phyloP scores from a whole-genome alignment of 2,113 vertebrate species.

The Alethe diademata region DNA sequence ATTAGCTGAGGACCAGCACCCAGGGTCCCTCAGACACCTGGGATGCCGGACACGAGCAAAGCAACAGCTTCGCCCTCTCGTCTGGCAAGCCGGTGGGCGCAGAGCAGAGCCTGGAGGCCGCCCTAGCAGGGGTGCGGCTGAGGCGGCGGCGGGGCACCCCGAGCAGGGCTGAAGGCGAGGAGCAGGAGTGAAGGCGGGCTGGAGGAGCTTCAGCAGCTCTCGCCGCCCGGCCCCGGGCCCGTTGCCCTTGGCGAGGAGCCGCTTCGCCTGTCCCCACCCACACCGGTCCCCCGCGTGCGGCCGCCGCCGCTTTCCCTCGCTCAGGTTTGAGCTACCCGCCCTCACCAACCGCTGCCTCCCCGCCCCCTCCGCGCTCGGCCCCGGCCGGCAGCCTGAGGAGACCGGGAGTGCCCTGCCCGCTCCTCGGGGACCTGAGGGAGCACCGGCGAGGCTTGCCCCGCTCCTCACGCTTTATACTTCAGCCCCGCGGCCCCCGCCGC shows the following conservation, averaged over 20 bases:
- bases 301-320: slow-evolving; percentile 56
- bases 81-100: not conserved
- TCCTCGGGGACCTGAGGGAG: accelerated
- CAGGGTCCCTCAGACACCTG: not conserved
- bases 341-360: slow-evolving; percentile 48
- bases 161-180: not conserved
- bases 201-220: not conserved
- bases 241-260: slow-evolving; percentile 46
- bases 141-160: not conserved
- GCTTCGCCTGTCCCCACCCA: not conserved
- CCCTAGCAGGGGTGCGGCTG: not conserved
- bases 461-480: not conserved
- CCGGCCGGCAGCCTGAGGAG: not conserved
- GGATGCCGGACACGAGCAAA: not conserved
- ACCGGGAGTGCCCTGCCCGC: accelerated
- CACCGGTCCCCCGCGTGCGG: not conserved
- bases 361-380: not conserved
- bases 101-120: not conserved
- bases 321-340: slow-evolving; percentile 67
- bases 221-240: not conserved
- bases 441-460: accelerated
- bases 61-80: not conserved
- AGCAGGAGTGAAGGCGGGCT: not conserved
- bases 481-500: not conserved
- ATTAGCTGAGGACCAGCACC: not conserved